A percentile compares a stretch with the other conserved stretches of the same genome.
These are phyloP conservation scores for Dicrurus megarhynchus DNA, from an alignment of 2,113 vertebrate genomes.

Conservation along the genomic window DNA sequence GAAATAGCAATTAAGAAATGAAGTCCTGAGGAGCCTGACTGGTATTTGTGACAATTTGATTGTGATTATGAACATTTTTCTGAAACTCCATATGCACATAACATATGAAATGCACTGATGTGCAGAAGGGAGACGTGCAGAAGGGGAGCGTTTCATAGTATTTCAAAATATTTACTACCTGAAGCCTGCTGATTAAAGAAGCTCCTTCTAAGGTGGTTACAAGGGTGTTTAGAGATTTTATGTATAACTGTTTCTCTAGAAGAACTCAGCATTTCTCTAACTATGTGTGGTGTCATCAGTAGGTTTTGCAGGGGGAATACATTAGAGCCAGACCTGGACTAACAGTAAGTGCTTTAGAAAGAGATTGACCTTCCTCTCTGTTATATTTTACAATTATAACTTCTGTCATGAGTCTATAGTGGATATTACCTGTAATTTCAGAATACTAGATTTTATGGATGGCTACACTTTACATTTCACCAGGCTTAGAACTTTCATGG, in stretches of 20 bases:
- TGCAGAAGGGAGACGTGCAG: background rate
- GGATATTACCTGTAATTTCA: background rate
- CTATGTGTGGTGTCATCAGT: background rate
- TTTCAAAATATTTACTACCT: background rate
- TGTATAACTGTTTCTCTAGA: background rate
- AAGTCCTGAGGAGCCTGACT: background rate
- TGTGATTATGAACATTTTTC: background rate
- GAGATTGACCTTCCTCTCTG: background rate
- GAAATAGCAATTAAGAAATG: background rate
- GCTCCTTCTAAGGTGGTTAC: background rate
- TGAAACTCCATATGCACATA: background rate
- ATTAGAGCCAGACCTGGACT: background rate
- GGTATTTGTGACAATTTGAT: background rate
- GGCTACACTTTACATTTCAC: background rate
- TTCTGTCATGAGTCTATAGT: background rate
- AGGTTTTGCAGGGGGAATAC: background rate
- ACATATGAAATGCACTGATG: background rate
- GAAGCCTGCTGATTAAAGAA: background rate
- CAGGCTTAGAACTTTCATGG: background rate
- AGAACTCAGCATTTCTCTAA: background rate
- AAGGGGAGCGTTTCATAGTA: background rate
- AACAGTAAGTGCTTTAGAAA: background rate
- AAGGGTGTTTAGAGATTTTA: background rate
- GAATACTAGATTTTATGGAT: background rate
- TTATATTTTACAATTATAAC: background rate